Base-by-base conservation (phyloP, 2,797 vertebrate genomes). In the Tangara arthus region DNA sequence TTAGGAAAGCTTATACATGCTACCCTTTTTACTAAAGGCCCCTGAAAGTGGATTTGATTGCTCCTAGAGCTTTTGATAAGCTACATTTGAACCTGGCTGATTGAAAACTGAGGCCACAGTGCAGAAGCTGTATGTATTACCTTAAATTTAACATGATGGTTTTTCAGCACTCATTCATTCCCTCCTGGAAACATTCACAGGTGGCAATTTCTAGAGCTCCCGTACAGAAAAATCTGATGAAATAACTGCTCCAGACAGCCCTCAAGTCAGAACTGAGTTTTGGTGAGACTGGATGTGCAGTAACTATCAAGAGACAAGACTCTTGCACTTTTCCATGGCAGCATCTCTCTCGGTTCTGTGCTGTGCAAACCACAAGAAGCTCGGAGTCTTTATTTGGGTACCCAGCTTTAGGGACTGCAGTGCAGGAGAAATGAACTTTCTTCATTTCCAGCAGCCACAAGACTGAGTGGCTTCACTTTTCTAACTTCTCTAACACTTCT, bases 1-100 rank as follows among this genome's bases (percentile, higher is more conserved):
- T 89, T 83, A 77, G 87, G 68, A 93, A 90, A 91, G 55, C 27
- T 95, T 86, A 19, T 68, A 22, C 7, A 1, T 57, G 47, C 81
- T 92, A 14, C 23, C 34, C 16, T 71, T 90, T 90, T 35, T 44
- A n/a, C 30, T 46, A 55, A 71, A 49, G 42, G 12, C 19, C 26
- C 2, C 1, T 72, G 42, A 39, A 70, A 87, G 26, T 47, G 56
- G 30, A 56, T 82, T 87, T 64, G 41, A 32, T 78, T 91, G 28
- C 59, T 85, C 85, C 47, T 28, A n/a, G 42, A 70, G 18, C 35
- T 75, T 68, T 44, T 71, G 26, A 64, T 65, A 39, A n/a, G 6
- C 32, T 71, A 2, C 23, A 37, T 77, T 82, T 89, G 59, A 86
- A 59, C 23, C 47, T 50, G 49, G 63, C 39, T 68, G n/a, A 59